These are phyloP conservation scores for Drosophila pegasa DNA, from an alignment of 2,888 invertebrate species.

Conservation along the genomic window DNA sequence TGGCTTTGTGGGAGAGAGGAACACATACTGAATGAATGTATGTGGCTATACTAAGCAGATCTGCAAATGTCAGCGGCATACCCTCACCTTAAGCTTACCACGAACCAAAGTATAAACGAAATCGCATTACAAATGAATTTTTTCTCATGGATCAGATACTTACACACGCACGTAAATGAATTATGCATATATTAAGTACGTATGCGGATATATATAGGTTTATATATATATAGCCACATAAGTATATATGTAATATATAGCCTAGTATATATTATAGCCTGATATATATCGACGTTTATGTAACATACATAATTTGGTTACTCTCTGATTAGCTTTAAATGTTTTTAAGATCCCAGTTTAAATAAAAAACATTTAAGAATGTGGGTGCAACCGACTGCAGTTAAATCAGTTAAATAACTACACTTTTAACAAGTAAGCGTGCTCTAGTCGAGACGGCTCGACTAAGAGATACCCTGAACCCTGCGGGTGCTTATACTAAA, in stretches of 20 bases:
- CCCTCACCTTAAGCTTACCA: conserved; percentile 14
- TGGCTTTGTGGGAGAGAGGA: conserved; percentile 14
- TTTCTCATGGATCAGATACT: background rate
- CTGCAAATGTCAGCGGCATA: conserved; percentile 21
- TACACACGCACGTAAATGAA: background rate
- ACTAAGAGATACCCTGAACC: too few species aligned
- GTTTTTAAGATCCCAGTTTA: too few species aligned
- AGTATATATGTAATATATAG: background rate
- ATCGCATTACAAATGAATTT: background rate
- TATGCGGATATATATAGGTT: background rate
- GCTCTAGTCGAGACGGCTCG: too few species aligned
- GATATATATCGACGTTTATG: too few species aligned
- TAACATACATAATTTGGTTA: too few species aligned
- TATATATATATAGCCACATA: background rate
- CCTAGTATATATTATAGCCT: background rate
- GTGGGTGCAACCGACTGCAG: too few species aligned
- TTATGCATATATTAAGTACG: background rate
- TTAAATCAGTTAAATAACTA: too few species aligned
- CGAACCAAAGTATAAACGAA: background rate
- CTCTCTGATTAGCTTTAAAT: too few species aligned
- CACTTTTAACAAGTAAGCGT: too few species aligned
- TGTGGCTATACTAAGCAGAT: conserved; percentile 3
- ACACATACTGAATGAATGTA: background rate
- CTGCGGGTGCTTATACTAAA: too few species aligned
- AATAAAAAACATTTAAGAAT: too few species aligned